phyloP scores from a whole-genome alignment of 1,140 invertebrate species.

The Polypedilum vanderplanki region DNA sequence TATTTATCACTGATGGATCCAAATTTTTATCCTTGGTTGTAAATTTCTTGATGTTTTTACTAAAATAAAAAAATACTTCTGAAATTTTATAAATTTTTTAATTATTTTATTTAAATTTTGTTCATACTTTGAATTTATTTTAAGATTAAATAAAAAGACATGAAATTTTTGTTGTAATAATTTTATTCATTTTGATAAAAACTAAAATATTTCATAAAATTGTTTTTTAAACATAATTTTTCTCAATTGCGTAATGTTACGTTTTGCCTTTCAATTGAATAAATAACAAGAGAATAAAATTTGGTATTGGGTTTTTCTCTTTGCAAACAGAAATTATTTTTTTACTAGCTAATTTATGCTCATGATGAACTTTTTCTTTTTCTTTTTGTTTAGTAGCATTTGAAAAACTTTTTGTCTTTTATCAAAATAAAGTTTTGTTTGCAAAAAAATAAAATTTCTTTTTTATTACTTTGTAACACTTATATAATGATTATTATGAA shows the following conservation, averaged over 20 bases:
- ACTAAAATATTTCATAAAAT: too few relatives aligned
- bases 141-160: too few relatives aligned
- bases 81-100: too few relatives aligned
- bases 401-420: slow-evolving; percentile 19
- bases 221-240: too few relatives aligned
- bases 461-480: slow-evolving; percentile 10
- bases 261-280: too few relatives aligned
- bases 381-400: background rate
- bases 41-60: slow-evolving; percentile 39
- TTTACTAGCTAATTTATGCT: slow-evolving; percentile 19
- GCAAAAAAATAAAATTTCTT: slow-evolving; percentile 2
- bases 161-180: background rate
- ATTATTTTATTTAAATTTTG: too few relatives aligned
- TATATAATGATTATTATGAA: background rate
- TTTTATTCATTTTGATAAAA: background rate
- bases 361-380: background rate
- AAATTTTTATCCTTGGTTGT: slow-evolving; percentile 97
- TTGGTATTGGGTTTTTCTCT: background rate
- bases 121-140: too few relatives aligned
- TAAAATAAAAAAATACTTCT: background rate
- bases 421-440: slow-evolving; percentile 15
- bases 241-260: too few relatives aligned
- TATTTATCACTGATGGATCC: slow-evolving; percentile 97
- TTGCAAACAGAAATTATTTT: slow-evolving; percentile 7
- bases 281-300: too few relatives aligned